Conservation (phyloP, 1,140 invertebrate species). For the Temnothorax nylanderi region DNA sequence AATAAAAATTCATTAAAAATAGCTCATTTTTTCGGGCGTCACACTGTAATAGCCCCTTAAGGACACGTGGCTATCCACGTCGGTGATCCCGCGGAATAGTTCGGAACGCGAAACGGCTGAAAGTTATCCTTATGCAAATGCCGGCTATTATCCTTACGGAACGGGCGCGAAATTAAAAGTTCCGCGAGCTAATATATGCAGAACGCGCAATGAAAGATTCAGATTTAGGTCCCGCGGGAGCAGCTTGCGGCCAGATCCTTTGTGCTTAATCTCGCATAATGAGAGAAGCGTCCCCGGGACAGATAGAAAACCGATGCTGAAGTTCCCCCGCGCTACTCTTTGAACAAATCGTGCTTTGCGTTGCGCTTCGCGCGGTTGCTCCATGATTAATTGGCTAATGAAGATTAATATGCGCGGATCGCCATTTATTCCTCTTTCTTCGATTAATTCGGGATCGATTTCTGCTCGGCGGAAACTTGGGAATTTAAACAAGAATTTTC, state of each 20-base stretch:
- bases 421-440: background rate
- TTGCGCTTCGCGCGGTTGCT: background rate
- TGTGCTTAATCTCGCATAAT: conserved; percentile 54
- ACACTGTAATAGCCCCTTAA: background rate
- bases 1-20: too few species aligned
- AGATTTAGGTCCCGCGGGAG: conserved; percentile 2
- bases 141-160: conserved; percentile 44
- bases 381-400: conserved; percentile 32
- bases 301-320: conserved; percentile 35
- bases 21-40: too few species aligned
- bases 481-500: background rate
- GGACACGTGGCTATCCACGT: conserved; percentile 12
- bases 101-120: conserved; percentile 17
- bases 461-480: background rate
- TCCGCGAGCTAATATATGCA: conserved; percentile 50
- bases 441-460: background rate
- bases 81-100: conserved; percentile 37
- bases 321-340: background rate
- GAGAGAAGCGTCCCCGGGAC: conserved; percentile 9
- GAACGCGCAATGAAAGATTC: conserved; percentile 52
- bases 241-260: conserved; percentile 30
- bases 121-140: conserved; percentile 61
- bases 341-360: background rate
- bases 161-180: conserved; percentile 56
- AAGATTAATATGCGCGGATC: background rate